Evolutionary conservation across 2,888 invertebrate genomes (phyloP), one percentile per base, ranked within the genome.

Genomic region (Harmothoe impar): DNA sequence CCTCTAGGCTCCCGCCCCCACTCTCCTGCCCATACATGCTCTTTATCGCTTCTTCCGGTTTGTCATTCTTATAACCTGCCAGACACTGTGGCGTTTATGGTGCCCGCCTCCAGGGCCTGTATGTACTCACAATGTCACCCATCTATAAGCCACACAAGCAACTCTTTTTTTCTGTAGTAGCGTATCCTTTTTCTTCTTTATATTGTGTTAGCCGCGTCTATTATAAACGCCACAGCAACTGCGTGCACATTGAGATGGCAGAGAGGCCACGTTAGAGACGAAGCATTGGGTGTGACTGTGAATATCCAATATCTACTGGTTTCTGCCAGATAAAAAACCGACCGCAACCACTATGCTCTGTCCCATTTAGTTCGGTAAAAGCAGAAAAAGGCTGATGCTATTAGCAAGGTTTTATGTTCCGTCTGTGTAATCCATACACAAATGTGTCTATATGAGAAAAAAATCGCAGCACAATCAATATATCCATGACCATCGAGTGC

Each of bases 61-160:
- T 72, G 72, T 72, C 72, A 72, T 72, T 29, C 72, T 72, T 72
- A 72, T 29, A 72, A n/a, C 72, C 25, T 15, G 17, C 29, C 72
- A 72, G 72, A 29, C 72, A 29, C 29, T n/a, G 72, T 15, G 29
- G 25, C 15, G 31, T 52, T 33, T 54, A 52, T 54, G 29, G 35
- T 43, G 84, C 1, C 29, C 29, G 72, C 72, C 72, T 62, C 72
- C 29, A 31, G 72, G 72, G 72, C 29, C 72, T 25, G 25, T 20
- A 62, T 62, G 62, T 62, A 62, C 20, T 62, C 72, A 72, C 72
- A 29, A 25, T 29, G 72, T 72, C 72, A 72, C 3, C 72, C 31
- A 31, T 72, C 72, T 72, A 72, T 72, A 72, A 72, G 72, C 72
- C 72, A 72, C 25, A 72, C 43, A 15, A 72, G 31, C 25, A 25